Base-by-base conservation (phyloP, 1,140 invertebrate genomes). In the Palaemon carinicauda region DNA sequence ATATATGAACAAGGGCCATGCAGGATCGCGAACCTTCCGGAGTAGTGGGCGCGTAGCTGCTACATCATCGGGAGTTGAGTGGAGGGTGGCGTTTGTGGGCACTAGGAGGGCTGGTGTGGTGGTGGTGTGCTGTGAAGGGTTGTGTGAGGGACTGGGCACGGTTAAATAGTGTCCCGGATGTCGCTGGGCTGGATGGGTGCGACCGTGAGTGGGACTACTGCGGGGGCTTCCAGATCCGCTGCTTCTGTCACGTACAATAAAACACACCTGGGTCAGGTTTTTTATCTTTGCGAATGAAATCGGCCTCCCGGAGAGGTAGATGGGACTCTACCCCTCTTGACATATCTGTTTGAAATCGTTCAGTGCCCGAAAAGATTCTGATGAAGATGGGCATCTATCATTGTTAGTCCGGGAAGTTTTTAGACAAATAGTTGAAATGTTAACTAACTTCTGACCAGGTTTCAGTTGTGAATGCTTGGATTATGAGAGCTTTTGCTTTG, bases 151-250 rank as follows among this genome's bases (percentile, higher is more conserved):
- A 14, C 51, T 53, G 51, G 82, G 82, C 31, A 84, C 82, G 3
- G 82, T 84, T 24, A 84, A 73, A 51, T 77, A 84, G 73, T 77
- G 82, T n/a, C 82, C 73, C 29, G 52, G 71, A 9, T 74, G 9
- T 54, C 79, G 53, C 51, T 53, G 73, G 31, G 27, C n/a, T 27
- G 24, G 27, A 5, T 21, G 24, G 10, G 53, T 56, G 12, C 82
- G 71, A 27, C 82, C 82, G 14, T 84, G 82, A 54, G 82, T 84
- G 27, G 82, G 82, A 52, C 82, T 84, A n/a, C 82, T 73, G 21
- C 82, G 19, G 21, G 82, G 82, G 53, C 82, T 84, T 2, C 82
- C 82, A 3, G 82, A 84, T 41, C 82, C 71, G 74, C 82, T 84
- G 41, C 82, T 84, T 74, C 82, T 84, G 82, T 65, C 24, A 12